These are phyloP conservation scores for Galeopsomyia nigrocyanea DNA, from an alignment of 2,888 invertebrate species.

Conservation along the genomic window DNA sequence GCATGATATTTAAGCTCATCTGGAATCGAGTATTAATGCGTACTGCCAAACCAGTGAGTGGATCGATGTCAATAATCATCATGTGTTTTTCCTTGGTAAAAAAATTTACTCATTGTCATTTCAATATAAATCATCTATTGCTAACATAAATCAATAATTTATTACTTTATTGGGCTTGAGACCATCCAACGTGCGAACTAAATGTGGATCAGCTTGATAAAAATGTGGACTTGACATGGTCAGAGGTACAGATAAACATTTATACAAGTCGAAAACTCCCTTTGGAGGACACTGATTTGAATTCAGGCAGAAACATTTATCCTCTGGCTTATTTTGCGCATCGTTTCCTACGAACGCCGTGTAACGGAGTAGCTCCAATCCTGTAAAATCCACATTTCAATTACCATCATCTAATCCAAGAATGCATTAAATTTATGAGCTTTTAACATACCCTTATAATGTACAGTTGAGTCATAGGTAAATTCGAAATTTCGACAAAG, in stretches of 20 bases:
- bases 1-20: constrained; percentile 78
- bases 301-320: constrained; percentile 72
- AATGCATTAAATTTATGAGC: constrained; percentile 49
- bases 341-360: constrained; percentile 77
- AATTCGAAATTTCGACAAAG: constrained; percentile 74
- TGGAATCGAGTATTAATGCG: constrained; percentile 81
- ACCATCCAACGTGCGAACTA: constrained; percentile 59
- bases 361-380: constrained; percentile 74
- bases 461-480: background rate
- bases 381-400: constrained; percentile 21
- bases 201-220: constrained; percentile 73
- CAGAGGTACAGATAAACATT: constrained; percentile 80
- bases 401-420: background rate
- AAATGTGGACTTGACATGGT: constrained; percentile 86
- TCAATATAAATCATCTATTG: background rate
- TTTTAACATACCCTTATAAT: no score
- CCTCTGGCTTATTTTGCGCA: constrained; percentile 71
- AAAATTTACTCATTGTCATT: background rate
- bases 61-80: constrained; percentile 83
- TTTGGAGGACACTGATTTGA: constrained; percentile 78
- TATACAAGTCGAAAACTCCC: constrained; percentile 79
- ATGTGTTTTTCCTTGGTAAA: constrained; percentile 75
- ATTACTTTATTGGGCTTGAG: constrained; percentile 56
- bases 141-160: background rate
- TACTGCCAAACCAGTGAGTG: constrained; percentile 82